Evolutionary conservation across 2,888 invertebrate genomes (phyloP).

Genomic region (Tetropium fuscum): DNA sequence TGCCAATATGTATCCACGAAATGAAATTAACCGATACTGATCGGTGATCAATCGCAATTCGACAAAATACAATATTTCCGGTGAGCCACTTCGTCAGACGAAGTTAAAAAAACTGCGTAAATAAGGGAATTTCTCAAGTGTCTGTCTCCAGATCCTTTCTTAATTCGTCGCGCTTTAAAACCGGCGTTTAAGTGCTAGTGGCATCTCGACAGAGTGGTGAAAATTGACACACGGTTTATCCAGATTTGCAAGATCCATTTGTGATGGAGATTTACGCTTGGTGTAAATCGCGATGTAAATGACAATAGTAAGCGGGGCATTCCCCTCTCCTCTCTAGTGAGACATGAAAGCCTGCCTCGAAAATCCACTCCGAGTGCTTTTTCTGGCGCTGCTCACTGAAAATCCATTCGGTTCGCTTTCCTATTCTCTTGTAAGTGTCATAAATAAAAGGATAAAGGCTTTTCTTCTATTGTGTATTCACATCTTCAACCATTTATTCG

Average conservation of each 20-base stretch:
- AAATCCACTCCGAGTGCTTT: neutral
- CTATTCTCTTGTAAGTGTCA: conserved; percentile 18
- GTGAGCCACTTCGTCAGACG: too few species aligned
- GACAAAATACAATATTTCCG: too few species aligned
- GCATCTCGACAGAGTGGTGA: neutral
- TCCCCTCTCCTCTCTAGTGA: neutral
- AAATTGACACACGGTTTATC: conserved; percentile 15
- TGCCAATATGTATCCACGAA: too few species aligned
- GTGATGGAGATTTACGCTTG: neutral
- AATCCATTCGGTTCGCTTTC: conserved; percentile 12
- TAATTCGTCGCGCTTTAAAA: too few species aligned
- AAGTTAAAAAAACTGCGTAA: too few species aligned
- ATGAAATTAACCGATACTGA: too few species aligned
- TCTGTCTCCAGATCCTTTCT: too few species aligned
- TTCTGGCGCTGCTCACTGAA: conserved; percentile 1
- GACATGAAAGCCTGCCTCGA: neutral
- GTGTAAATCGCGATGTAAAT: conserved; percentile 6
- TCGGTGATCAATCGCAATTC: too few species aligned
- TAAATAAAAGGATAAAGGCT: conserved; percentile 18
- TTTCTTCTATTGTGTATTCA: conserved; percentile 21
- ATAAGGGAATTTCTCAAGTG: too few species aligned
- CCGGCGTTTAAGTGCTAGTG: conserved; percentile 12
- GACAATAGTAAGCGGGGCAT: neutral
- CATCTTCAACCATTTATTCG: neutral
- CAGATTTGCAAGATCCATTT: conserved; percentile 5